Evolutionary conservation across 2,113 vertebrate species (phyloP).

Genomic region (Cyphomyrus plagiostoma): DNA sequence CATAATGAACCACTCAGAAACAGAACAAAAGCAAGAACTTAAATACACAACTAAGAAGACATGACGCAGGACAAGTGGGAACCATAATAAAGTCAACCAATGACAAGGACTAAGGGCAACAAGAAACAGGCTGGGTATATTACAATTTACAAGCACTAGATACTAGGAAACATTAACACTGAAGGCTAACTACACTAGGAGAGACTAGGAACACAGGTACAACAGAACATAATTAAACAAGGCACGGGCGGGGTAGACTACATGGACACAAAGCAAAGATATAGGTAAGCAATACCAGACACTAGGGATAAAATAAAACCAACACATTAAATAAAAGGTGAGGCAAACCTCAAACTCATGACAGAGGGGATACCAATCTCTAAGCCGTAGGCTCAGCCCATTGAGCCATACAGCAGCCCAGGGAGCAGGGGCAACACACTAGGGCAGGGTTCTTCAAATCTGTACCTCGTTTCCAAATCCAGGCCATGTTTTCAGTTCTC

Average conservation of each 20-base stretch:
- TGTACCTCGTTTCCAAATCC: too few species aligned
- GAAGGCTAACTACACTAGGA: background rate
- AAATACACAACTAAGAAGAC: background rate
- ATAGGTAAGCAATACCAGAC: background rate
- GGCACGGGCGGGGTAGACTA: background rate
- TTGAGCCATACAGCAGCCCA: too few species aligned
- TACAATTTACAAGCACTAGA: background rate
- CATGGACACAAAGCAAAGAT: background rate
- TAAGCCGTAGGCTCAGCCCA: background rate
- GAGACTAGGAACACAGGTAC: background rate
- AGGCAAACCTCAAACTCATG: background rate
- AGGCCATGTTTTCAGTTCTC: too few species aligned
- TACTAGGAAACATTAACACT: background rate
- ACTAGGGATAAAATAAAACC: background rate
- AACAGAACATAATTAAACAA: background rate
- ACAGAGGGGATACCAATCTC: background rate
- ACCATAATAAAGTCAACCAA: background rate
- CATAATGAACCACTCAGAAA: background rate
- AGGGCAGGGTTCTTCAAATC: too few species aligned
- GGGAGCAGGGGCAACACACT: too few species aligned
- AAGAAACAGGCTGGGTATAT: background rate
- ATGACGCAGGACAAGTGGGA: background rate
- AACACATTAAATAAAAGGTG: background rate
- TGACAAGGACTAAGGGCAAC: background rate
- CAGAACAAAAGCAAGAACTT: background rate